Conservation (phyloP, 2,113 vertebrate species). For the Sylvicapra grimmia region DNA sequence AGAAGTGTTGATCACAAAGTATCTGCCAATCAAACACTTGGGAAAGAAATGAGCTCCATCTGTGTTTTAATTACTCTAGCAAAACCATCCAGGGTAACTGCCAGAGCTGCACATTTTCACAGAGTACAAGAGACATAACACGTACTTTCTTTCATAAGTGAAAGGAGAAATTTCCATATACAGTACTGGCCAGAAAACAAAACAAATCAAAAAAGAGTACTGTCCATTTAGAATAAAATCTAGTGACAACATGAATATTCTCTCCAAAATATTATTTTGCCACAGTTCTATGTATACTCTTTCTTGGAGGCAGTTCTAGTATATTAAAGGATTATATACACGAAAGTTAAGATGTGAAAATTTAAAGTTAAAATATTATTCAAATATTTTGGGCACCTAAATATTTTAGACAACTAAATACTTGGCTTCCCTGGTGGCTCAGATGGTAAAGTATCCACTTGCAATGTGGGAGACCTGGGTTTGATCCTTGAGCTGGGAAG, state of each 20-base stretch:
- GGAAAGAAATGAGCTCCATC: constrained; percentile 67
- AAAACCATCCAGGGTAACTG: constrained; percentile 61
- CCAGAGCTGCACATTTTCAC: constrained; percentile 45
- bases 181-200: neutral
- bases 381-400: neutral
- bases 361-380: neutral
- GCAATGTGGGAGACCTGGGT: neutral
- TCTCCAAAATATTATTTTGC: constrained; percentile 27
- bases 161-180: neutral
- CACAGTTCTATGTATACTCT: neutral
- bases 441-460: neutral
- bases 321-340: neutral
- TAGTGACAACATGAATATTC: neutral
- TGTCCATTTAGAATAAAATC: constrained; percentile 17
- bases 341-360: neutral
- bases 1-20: constrained; percentile 61
- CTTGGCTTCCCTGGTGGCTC: neutral
- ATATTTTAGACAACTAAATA: neutral
- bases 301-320: constrained; percentile 8
- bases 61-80: constrained; percentile 73
- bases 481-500: neutral
- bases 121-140: constrained; percentile 36
- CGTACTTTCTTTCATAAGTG: constrained; percentile 34
- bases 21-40: constrained; percentile 72
- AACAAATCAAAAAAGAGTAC: neutral